Evolutionary conservation across 2,888 invertebrate genomes (phyloP), one percentile per base, ranked within the genome.

Genomic region (Eristalinus sepulchralis): DNA sequence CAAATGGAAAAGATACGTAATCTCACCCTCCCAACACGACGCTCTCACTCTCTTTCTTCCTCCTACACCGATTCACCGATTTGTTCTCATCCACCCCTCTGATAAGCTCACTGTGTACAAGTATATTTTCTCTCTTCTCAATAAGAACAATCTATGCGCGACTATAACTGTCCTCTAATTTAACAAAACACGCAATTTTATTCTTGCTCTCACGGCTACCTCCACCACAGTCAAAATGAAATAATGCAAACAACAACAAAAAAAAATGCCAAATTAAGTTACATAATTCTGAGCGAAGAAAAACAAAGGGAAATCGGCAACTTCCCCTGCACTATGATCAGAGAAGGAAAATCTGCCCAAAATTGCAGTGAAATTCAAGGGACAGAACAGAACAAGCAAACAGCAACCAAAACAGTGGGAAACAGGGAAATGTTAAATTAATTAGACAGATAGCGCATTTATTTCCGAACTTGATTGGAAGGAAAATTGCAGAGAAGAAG

Each of bases 231-330:
- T 27, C 27, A 2, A 47, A 47, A n/a, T 0, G 4, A 39, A 39
- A 13, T n/a, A 36, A 24, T 17, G 8, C 1, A 0, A 47, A 20
- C 63, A 1, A 70, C 55, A 53, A 22, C 62, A 72, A 63, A 63
- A 22, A 72, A 72, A 63, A 63, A 64, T 11, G 3, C 27, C 57
- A 57, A 57, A 57, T 24, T 62, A 17, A 55, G 53, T 73, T 80
- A 80, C 68, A 80, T 73, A 80, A 80, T 80, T 80, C 11, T 17
- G 39, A 24, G 59, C 22, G 55, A 47, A 63, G 13, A 33, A 73
- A 73, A 76, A 67, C 62, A 70, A 78, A 70, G 33, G 5, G n/a
- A 70, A 62, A 60, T 53, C 24, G 22, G 2, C 60, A 60, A 8
- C 33, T 36, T 10, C 1, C 60, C 27, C 34, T 24, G n/a, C 22